phyloP scores from a whole-genome alignment of 1,140 invertebrate species.

The Thaumatotibia leucotreta region DNA sequence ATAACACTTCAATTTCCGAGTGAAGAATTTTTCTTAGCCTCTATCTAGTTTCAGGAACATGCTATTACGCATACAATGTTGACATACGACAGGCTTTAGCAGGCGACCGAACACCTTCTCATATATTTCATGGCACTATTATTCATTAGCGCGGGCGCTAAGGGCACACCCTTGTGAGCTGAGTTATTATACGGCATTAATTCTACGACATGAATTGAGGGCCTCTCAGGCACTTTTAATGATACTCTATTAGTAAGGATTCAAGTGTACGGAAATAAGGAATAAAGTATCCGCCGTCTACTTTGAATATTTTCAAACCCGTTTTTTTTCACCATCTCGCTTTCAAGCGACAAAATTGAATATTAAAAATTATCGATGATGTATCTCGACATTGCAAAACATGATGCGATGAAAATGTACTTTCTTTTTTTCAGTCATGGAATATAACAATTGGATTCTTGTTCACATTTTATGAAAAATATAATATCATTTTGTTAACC shows the following conservation, averaged over 20 bases:
- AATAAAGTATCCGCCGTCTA: slow-evolving; percentile 20
- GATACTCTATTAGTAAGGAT: slow-evolving; percentile 42
- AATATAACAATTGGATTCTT: no score
- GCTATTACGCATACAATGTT: not conserved
- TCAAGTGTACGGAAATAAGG: slow-evolving; percentile 36
- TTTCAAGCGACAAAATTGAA: no score
- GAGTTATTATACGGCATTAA: slow-evolving; percentile 53
- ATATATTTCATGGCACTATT: slow-evolving; percentile 19
- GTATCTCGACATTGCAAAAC: no score
- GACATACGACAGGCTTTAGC: not conserved
- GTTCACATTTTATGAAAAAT: no score
- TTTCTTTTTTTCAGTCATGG: no score
- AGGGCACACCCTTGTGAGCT: slow-evolving; percentile 20
- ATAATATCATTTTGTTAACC: no score
- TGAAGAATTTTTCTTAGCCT: not conserved
- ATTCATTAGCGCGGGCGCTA: slow-evolving; percentile 20
- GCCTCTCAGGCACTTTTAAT: slow-evolving; percentile 35
- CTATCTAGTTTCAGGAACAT: not conserved
- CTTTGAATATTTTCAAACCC: not conserved
- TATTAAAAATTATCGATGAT: no score
- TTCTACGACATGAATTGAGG: slow-evolving; percentile 40
- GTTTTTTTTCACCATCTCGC: not conserved
- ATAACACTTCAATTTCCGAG: no score
- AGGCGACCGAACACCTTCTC: not conserved
- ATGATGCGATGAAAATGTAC: no score